Conservation (phyloP, 2,888 invertebrate genomes). For the Ligdia adustata region DNA sequence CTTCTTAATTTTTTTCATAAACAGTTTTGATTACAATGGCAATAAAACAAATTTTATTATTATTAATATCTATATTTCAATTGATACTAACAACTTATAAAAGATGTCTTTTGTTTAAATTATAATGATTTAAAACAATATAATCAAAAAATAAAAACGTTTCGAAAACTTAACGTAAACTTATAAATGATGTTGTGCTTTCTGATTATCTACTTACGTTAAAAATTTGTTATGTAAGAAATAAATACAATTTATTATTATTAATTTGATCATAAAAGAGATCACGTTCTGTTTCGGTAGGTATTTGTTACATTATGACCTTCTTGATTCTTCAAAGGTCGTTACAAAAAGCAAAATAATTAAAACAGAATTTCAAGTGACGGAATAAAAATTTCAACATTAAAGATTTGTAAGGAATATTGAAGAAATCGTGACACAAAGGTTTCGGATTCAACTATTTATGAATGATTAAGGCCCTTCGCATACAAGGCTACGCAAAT, state of each 20-base stretch:
- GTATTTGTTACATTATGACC: no score
- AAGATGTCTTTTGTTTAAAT: constrained; percentile 42
- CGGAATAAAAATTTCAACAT: no score
- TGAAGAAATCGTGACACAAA: no score
- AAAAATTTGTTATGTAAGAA: no score
- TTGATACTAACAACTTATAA: constrained; percentile 29
- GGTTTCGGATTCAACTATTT: no score
- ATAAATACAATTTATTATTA: neutral
- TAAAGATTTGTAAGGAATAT: no score
- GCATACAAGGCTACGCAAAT: no score
- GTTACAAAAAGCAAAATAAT: no score
- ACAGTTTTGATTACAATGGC: neutral
- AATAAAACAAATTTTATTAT: constrained; percentile 3
- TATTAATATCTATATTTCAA: constrained; percentile 25
- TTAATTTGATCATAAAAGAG: neutral
- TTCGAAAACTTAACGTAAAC: constrained; percentile 25
- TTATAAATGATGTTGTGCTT: constrained; percentile 20
- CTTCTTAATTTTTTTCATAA: neutral
- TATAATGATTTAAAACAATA: constrained; percentile 23
- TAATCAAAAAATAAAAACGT: constrained; percentile 28
- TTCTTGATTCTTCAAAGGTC: no score
- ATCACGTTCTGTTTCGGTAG: neutral
- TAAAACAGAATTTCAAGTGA: no score
- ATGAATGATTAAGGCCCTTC: no score
- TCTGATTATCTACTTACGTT: no score